These are phyloP conservation scores for Rhabditoides inermis DNA, from an alignment of 2,888 invertebrate genomes.

Conservation along the genomic window DNA sequence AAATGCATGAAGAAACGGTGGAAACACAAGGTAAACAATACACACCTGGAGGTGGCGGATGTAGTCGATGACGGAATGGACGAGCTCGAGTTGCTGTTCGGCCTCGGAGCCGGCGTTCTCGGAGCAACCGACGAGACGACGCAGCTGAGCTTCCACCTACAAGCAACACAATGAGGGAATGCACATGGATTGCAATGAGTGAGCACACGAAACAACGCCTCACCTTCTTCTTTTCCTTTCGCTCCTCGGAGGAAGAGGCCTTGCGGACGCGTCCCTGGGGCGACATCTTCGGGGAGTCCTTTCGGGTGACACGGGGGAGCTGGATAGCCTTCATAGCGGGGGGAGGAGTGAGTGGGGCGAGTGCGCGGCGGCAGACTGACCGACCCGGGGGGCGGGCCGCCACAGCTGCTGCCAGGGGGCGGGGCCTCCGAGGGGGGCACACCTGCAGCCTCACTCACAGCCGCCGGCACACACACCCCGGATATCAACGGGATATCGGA, in stretches of 20 bases:
- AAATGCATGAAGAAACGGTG: no score
- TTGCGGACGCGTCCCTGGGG: slow-evolving; percentile 18
- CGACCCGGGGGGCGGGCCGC: neutral
- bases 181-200: neutral
- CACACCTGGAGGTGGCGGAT: slow-evolving; percentile 24
- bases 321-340: slow-evolving; percentile 6
- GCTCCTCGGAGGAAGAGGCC: slow-evolving; percentile 20
- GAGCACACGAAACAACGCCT: slow-evolving; percentile 3
- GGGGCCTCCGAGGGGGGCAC: neutral
- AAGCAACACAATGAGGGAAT: slow-evolving; percentile 1
- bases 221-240: slow-evolving; percentile 29
- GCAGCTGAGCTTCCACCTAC: slow-evolving; percentile 24
- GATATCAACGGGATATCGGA: no score
- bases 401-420: neutral
- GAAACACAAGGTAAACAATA: neutral
- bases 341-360: neutral
- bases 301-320: slow-evolving; percentile 17
- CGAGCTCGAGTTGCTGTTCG: slow-evolving; percentile 19
- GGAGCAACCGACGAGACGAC: slow-evolving; percentile 19
- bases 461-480: no score
- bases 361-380: neutral
- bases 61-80: slow-evolving; percentile 26
- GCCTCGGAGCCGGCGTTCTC: slow-evolving; percentile 14
- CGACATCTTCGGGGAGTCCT: neutral
- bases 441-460: no score